Base-by-base conservation (phyloP, 2,888 invertebrate species). In the Portevinia maculata region DNA sequence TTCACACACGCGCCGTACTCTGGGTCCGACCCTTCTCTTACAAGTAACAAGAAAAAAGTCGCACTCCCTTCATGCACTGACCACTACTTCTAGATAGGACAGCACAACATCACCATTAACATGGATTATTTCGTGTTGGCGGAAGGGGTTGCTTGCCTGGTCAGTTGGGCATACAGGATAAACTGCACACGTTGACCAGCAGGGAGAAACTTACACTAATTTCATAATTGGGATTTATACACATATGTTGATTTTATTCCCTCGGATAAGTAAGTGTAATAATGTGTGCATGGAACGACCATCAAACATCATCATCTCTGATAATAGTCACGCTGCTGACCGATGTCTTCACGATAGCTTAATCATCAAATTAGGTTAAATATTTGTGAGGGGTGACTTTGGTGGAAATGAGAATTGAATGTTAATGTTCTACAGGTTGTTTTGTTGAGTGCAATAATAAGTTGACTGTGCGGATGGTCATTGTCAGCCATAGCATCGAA, bases 191-290 rank as follows among this genome's bases (percentile, higher is more conserved):
- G 62, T 55, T 41, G 70, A 57, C 55, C 78, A 71, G 50, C 62
- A 70, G 13, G 30, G 46, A 15, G 8, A 37, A 37, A 57, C 55
- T 64, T n/a, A 46, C 59, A 41, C 69, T 79, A 46, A 79, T 79
- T 79, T 79, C 75, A 74, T 79, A 79, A 79, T 79, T 75, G 79
- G 67, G 48, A 79, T 79, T 62, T 59, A 74, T 74, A 52, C 28
- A 59, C 21, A 52, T 24, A 41, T 32, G 59, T 37, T 65, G 57
- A 65, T 60, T 62, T 62, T 46, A 70, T 62, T 70, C 48, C 39
- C 39, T 70, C 41, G 15, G 46, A 73, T 59, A 73, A 59, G 65
- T 53, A 34, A 71, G 57, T 59, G 71, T 67, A 55, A 48, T 73
- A 67, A 60, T 55, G 53, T 60, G 73, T 41, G 24, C 69, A 48